Percentiles rank a stretch among this genome's conserved stretches.
These are phyloP conservation scores for Arizona elegans DNA, from an alignment of 2,113 vertebrate genomes.

Conservation along the genomic window DNA sequence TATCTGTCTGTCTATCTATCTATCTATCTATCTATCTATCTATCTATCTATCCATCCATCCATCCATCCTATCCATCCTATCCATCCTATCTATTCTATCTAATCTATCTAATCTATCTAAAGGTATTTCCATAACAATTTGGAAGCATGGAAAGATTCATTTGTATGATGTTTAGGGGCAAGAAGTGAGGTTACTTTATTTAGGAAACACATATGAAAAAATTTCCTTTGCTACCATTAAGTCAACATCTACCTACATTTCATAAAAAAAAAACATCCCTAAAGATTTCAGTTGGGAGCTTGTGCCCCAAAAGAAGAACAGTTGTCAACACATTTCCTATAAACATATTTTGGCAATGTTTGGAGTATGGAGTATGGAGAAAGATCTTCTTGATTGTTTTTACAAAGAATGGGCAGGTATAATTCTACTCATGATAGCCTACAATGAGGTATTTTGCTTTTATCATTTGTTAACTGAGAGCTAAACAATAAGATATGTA, in stretches of 20 bases:
- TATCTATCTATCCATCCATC: fast-evolving
- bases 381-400: not conserved
- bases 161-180: not conserved
- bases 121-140: not conserved
- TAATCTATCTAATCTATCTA: too few relatives aligned
- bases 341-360: not conserved
- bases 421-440: not conserved
- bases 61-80: too few relatives aligned
- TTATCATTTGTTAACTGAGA: not conserved
- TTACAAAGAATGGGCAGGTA: not conserved
- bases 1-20: fast-evolving
- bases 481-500: not conserved
- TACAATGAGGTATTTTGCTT: not conserved
- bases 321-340: not conserved
- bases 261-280: not conserved
- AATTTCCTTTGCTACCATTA: not conserved
- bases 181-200: not conserved
- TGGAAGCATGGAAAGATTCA: not conserved
- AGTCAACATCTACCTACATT: not conserved
- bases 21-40: fast-evolving
- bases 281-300: not conserved
- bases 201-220: not conserved
- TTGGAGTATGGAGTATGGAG: not conserved
- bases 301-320: not conserved
- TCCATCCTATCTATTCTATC: too few relatives aligned